phyloP scores from a whole-genome alignment of 2,888 invertebrate species.

The Aporophyla lueneburgensis region DNA sequence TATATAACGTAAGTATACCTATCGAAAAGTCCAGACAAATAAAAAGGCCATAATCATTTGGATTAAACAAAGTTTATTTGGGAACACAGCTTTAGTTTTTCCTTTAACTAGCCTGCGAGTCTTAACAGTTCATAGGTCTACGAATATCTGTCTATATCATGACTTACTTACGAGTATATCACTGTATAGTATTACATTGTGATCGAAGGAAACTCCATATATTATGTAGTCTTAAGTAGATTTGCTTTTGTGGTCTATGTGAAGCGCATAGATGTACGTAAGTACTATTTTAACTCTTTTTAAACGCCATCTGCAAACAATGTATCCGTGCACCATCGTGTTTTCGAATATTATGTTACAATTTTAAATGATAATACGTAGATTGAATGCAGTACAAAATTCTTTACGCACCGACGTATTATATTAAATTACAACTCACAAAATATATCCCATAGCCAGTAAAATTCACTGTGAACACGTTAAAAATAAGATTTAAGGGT shows the following conservation, averaged over 20 bases:
- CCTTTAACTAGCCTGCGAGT: slow-evolving; percentile 22
- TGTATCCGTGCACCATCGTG: slow-evolving; percentile 24
- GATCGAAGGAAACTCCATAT: slow-evolving; percentile 56
- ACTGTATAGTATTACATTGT: slow-evolving; percentile 59
- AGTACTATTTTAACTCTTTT: slow-evolving; percentile 31
- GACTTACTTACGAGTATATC: slow-evolving; percentile 44
- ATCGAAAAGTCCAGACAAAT: background rate
- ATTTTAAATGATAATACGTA: background rate
- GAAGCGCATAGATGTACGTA: slow-evolving; percentile 38
- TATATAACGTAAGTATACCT: background rate
- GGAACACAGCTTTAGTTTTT: background rate
- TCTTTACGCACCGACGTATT: background rate
- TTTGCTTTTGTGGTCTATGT: slow-evolving; percentile 55
- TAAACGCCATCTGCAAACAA: slow-evolving; percentile 19
- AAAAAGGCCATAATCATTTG: background rate
- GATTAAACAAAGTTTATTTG: background rate
- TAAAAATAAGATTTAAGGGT: background rate
- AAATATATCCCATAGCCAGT: background rate
- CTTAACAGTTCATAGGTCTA: slow-evolving; percentile 16
- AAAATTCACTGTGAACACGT: background rate
- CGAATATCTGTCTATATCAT: slow-evolving; percentile 53
- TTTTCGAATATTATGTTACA: slow-evolving; percentile 21
- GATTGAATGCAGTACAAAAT: slow-evolving; percentile 16
- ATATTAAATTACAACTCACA: background rate
- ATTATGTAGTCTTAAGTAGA: slow-evolving; percentile 44